phyloP scores from a whole-genome alignment of 2,888 invertebrate species.

The Drosophila hawaiiensis region DNA sequence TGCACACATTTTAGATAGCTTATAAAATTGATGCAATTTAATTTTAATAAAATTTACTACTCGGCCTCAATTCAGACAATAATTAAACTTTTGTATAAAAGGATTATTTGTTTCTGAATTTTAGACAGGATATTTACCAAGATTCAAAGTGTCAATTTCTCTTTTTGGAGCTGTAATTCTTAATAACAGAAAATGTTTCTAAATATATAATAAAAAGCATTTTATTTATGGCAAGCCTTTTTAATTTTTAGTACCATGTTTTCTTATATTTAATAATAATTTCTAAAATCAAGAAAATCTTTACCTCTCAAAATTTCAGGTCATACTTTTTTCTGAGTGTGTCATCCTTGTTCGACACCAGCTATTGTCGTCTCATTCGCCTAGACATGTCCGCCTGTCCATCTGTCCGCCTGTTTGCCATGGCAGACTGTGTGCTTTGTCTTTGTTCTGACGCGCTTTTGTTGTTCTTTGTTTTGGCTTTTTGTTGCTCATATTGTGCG shows the following conservation, averaged over 20 bases:
- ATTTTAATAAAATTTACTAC: not conserved
- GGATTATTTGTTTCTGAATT: not conserved
- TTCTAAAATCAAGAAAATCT: not conserved
- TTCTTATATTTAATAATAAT: not conserved
- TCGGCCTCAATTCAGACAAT: not conserved
- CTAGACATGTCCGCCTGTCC: not conserved
- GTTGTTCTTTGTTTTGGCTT: conserved; percentile 61
- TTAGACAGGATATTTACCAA: not conserved
- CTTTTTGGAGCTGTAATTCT: not conserved
- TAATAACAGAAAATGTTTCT: not conserved
- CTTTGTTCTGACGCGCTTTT: conserved; percentile 69
- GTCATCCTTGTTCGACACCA: conserved; percentile 1
- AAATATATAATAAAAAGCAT: too few relatives aligned
- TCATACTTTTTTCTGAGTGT: not conserved
- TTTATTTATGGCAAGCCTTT: not conserved
- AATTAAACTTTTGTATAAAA: not conserved
- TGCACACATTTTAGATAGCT: not conserved
- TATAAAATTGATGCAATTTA: not conserved
- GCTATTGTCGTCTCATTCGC: not conserved
- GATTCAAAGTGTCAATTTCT: not conserved
- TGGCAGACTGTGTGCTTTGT: conserved; percentile 17
- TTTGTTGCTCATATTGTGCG: conserved; percentile 56
- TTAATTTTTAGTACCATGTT: not conserved
- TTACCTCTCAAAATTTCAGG: not conserved
- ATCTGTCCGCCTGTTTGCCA: not conserved